These are phyloP conservation scores for Maniola jurtina DNA, from an alignment of 1,140 invertebrate species.

Conservation along the genomic window DNA sequence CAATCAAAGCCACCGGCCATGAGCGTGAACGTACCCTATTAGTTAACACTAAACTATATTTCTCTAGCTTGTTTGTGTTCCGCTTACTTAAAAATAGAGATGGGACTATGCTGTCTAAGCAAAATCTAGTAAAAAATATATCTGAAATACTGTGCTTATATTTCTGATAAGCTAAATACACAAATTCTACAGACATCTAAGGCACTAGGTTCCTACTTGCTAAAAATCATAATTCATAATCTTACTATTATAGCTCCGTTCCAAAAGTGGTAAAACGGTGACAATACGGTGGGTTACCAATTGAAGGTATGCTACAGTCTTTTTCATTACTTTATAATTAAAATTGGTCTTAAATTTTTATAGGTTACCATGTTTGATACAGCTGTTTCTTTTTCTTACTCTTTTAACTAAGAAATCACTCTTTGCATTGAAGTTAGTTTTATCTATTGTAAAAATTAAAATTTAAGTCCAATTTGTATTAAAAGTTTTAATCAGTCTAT, in stretches of 20 bases:
- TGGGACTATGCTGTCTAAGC: background rate
- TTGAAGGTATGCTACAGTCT: slow-evolving; percentile 15
- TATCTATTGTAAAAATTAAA: background rate
- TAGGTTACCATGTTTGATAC: background rate
- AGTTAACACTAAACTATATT: no score
- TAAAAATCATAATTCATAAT: background rate
- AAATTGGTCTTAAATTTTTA: slow-evolving; percentile 8
- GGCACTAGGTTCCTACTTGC: slow-evolving; percentile 5
- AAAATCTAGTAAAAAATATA: slow-evolving; percentile 9
- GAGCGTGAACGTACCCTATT: background rate
- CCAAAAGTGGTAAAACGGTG: slow-evolving; percentile 2
- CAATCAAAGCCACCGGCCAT: background rate
- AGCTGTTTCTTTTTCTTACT: no score
- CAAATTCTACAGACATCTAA: slow-evolving; percentile 7
- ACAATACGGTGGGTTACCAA: slow-evolving; percentile 15
- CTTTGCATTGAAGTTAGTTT: background rate
- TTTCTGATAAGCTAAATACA: slow-evolving; percentile 8
- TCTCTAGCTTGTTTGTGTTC: no score
- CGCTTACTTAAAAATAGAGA: background rate
- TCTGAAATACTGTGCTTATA: slow-evolving; percentile 3
- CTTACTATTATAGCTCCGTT: slow-evolving; percentile 1
- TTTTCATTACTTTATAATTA: slow-evolving; percentile 4
- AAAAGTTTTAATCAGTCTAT: slow-evolving; percentile 8
- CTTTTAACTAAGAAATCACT: background rate
- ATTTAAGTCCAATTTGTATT: slow-evolving; percentile 1